These are phyloP conservation scores for Torymus tubicola DNA, from an alignment of 2,888 invertebrate species.

Conservation along the genomic window DNA sequence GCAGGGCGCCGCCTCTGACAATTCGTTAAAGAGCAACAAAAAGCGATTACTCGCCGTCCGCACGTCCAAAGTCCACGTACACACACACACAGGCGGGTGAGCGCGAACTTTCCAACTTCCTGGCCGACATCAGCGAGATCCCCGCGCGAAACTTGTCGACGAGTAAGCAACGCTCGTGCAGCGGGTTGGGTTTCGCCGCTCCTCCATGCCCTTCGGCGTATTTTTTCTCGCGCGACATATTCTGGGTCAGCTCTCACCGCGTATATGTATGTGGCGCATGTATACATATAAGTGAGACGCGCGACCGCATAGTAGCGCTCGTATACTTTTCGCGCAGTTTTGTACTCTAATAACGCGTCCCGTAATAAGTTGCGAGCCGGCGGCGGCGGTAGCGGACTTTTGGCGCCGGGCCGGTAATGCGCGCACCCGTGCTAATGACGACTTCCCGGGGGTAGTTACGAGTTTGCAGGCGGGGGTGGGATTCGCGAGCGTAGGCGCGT, in stretches of 20 bases:
- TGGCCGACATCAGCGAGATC: conserved; percentile 10
- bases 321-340: conserved; percentile 28
- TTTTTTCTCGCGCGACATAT: not conserved
- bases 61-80: not conserved
- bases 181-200: not conserved
- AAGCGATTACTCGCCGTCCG: not conserved
- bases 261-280: too few species aligned
- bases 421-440: conserved; percentile 32
- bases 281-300: too few species aligned
- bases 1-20: not conserved
- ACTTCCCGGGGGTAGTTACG: conserved; percentile 26
- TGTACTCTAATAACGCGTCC: conserved; percentile 30
- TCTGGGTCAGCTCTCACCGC: conserved; percentile 25
- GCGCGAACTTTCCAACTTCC: not conserved
- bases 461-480: not conserved
- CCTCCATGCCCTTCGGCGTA: conserved; percentile 12
- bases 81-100: too few species aligned
- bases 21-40: conserved; percentile 12
- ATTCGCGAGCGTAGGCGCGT: too few species aligned
- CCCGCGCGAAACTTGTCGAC: conserved; percentile 1
- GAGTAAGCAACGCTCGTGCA: conserved; percentile 27
- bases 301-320: too few species aligned
- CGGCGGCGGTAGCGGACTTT: not conserved
- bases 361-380: conserved; percentile 39
- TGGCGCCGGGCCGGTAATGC: too few species aligned